phyloP scores from a whole-genome alignment of 1,140 invertebrate genomes.

The Heliconius himera region DNA sequence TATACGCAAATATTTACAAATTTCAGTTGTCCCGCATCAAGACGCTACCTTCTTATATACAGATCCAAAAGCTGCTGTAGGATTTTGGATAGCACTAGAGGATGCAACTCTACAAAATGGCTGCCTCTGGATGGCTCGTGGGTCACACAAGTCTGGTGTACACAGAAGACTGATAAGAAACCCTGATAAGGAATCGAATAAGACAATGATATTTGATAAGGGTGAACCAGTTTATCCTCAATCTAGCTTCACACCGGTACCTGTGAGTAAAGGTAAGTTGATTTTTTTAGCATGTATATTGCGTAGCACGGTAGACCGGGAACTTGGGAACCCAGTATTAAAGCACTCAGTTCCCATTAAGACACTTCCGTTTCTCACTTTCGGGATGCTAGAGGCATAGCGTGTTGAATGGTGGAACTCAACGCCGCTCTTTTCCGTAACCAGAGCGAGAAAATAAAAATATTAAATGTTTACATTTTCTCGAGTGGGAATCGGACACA shows the following conservation, averaged over 20 bases:
- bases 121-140: conserved; percentile 95
- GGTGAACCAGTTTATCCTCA: conserved; percentile 87
- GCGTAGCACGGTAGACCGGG: no score
- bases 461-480: no score
- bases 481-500: no score
- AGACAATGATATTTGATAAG: conserved; percentile 85
- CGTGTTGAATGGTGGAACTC: no score
- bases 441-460: no score
- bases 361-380: no score
- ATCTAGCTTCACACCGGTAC: conserved; percentile 89
- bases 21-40: conserved; percentile 91
- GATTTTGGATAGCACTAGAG: conserved; percentile 97
- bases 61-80: conserved; percentile 88
- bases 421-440: no score
- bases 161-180: conserved; percentile 88
- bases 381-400: no score
- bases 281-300: not conserved
- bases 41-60: conserved; percentile 94
- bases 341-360: no score
- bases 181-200: conserved; percentile 83
- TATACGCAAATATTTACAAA: not conserved
- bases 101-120: conserved; percentile 96
- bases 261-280: conserved; percentile 80
- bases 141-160: conserved; percentile 93
- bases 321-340: no score